Base-by-base conservation (phyloP, 2,113 vertebrate species). In the Synchiropus splendidus region DNA sequence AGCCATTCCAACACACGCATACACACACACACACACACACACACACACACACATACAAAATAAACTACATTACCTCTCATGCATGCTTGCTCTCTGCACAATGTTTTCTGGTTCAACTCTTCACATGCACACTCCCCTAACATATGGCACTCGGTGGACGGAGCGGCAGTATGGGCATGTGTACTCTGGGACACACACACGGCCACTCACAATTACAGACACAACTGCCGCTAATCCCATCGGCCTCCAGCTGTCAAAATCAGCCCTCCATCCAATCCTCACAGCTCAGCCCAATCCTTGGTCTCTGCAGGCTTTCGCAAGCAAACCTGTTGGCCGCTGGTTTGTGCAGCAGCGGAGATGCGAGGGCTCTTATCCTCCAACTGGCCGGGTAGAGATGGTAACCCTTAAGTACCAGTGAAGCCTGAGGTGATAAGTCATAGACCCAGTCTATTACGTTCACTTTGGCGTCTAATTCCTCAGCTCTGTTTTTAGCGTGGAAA, bases 201-300 rank as follows among this genome's bases (percentile, higher is more conserved):
- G 21, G 6, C 27, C 50, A 61, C 47, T 42, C 59, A 64, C 48
- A 71, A 46, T 72, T 62, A 57, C 64, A 48, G 59, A 65, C 45
- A 41, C 45, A 60, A 64, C 60, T 56, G 54, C 61, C 59, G 54
- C 51, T 82, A 77, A 80, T 80, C 75, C 72, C 54, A n/a, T 72
- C 51, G 21, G 31, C 61, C 57, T 61, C 74, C 72, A 80, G 72
- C 67, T 80, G 77, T 76, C 74, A 78, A 71, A 75, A 69, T 51
- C 61, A 53, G 43, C 65, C 58, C 60, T 67, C 41, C 39, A 31
- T 48, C 57, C 68, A 64, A 55, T 72, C 72, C 66, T 45, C 12
- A 14, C 15, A 3, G 11, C 32, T 54, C 42, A 37, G 34, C 39
- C 53, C 31, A 12, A 52, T 51, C 46, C 36, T 40, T 36, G 6